Evolutionary conservation across 2,888 invertebrate genomes (phyloP).

Genomic region (Eucera pruinosa): DNA sequence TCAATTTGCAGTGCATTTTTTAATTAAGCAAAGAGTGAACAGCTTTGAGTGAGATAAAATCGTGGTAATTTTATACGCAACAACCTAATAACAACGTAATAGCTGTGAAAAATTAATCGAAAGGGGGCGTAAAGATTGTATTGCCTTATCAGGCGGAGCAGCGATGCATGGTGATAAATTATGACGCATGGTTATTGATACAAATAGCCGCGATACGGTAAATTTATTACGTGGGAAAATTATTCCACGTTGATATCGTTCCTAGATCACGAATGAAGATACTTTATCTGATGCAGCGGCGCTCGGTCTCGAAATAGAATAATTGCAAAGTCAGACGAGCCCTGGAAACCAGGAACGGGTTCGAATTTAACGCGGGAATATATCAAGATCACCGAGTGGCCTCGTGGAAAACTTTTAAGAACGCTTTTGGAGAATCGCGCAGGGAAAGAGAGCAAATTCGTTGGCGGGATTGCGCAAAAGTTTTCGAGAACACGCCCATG

Average conservation of each 20-base stretch:
- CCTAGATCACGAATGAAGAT: constrained; percentile 57
- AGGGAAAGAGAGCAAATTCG: neutral
- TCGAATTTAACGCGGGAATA: constrained; percentile 51
- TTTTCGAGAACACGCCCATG: constrained; percentile 19
- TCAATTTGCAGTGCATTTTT: too few species aligned
- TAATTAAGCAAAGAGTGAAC: too few species aligned
- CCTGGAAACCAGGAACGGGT: constrained; percentile 29
- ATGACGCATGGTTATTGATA: constrained; percentile 65
- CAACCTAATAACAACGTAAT: neutral
- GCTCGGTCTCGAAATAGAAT: constrained; percentile 43
- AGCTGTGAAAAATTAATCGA: neutral
- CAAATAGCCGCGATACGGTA: constrained; percentile 62
- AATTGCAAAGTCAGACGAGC: constrained; percentile 55
- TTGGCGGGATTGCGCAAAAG: too few species aligned
- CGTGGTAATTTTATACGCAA: too few species aligned
- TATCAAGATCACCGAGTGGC: too few species aligned
- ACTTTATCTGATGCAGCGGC: constrained; percentile 44
- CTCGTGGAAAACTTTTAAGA: constrained; percentile 36
- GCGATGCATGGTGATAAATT: constrained; percentile 52
- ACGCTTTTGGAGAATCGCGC: constrained; percentile 18
- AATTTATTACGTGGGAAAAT: constrained; percentile 64
- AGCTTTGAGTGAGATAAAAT: too few species aligned
- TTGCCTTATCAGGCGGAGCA: constrained; percentile 33
- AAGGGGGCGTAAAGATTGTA: too few species aligned
- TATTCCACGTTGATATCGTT: constrained; percentile 60